Conservation (phyloP, 1,140 invertebrate species). For the Rhagoletis zephyria region DNA sequence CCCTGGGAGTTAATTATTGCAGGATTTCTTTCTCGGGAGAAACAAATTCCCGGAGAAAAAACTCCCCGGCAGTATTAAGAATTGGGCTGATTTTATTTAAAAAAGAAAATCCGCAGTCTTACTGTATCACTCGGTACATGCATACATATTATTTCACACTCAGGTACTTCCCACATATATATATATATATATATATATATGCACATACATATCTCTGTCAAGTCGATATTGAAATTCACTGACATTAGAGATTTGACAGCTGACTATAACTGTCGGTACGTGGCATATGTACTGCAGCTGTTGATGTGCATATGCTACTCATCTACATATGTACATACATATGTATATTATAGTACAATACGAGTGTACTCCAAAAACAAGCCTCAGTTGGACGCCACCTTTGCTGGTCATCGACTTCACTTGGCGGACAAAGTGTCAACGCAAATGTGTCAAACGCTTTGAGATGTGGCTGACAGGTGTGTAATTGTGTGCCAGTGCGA, state of each 20-base stretch:
- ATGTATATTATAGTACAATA: not conserved
- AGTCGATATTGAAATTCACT: slow-evolving; percentile 17
- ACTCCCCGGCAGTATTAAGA: too few species aligned
- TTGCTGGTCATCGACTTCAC: not conserved
- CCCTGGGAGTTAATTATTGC: too few species aligned
- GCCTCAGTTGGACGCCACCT: not conserved
- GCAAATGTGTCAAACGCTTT: slow-evolving; percentile 29
- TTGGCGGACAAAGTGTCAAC: slow-evolving; percentile 6
- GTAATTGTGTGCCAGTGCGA: not conserved
- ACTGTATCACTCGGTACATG: not conserved
- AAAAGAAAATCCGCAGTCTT: too few species aligned
- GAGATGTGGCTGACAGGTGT: slow-evolving; percentile 33
- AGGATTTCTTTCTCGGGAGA: too few species aligned
- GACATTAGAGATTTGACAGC: slow-evolving; percentile 17
- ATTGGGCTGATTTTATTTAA: too few species aligned
- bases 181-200: too few species aligned
- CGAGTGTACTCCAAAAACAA: not conserved
- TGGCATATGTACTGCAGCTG: not conserved
- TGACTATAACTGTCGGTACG: slow-evolving; percentile 34
- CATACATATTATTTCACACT: too few species aligned
- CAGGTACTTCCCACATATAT: not conserved
- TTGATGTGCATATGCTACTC: not conserved
- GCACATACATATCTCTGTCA: not conserved
- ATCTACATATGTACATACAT: not conserved
- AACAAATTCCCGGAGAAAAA: too few species aligned